Percentiles rank a stretch among this genome's conserved stretches.
Conservation (phyloP, 2,113 vertebrate species). For the Prietella phreatophila region DNA sequence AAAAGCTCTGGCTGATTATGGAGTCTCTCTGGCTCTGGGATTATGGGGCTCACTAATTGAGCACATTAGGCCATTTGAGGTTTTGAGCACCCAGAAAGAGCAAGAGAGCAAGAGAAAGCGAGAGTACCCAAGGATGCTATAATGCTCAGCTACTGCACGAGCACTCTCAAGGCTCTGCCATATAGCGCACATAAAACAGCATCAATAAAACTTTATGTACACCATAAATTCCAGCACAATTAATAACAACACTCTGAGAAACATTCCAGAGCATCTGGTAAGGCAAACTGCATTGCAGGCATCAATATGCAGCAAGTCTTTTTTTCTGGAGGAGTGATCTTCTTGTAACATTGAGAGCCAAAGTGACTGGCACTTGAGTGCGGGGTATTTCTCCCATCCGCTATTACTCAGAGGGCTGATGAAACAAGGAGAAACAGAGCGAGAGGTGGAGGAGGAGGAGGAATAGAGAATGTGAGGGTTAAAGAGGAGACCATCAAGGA, state of each 20-base stretch:
- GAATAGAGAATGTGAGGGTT: slow-evolving; percentile 30
- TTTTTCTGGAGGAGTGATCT: slow-evolving; percentile 54
- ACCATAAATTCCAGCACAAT: slow-evolving; percentile 70
- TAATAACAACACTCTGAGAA: slow-evolving; percentile 71
- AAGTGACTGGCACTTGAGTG: slow-evolving; percentile 66
- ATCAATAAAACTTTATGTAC: slow-evolving; percentile 73
- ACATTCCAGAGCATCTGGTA: slow-evolving; percentile 68
- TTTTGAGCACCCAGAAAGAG: slow-evolving; percentile 35
- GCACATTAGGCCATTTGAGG: slow-evolving; percentile 54
- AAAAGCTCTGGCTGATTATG: slow-evolving; percentile 30
- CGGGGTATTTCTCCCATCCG: slow-evolving; percentile 61
- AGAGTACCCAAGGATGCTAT: slow-evolving; percentile 28
- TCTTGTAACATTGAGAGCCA: slow-evolving; percentile 63
- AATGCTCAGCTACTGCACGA: slow-evolving; percentile 35
- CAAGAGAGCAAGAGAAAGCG: neutral
- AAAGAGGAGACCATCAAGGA: slow-evolving; percentile 5
- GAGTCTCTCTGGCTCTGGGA: slow-evolving; percentile 32
- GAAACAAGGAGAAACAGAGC: slow-evolving; percentile 60
- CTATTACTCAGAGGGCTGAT: slow-evolving; percentile 66
- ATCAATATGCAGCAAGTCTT: slow-evolving; percentile 58
- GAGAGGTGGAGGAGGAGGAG: slow-evolving; percentile 34
- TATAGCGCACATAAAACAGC: slow-evolving; percentile 60
- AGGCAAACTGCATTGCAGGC: slow-evolving; percentile 59
- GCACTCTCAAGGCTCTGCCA: slow-evolving; percentile 41
- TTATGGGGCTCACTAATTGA: slow-evolving; percentile 53